These are phyloP conservation scores for Drosophila teissieri DNA, from an alignment of 1,140 invertebrate species.

Conservation along the genomic window DNA sequence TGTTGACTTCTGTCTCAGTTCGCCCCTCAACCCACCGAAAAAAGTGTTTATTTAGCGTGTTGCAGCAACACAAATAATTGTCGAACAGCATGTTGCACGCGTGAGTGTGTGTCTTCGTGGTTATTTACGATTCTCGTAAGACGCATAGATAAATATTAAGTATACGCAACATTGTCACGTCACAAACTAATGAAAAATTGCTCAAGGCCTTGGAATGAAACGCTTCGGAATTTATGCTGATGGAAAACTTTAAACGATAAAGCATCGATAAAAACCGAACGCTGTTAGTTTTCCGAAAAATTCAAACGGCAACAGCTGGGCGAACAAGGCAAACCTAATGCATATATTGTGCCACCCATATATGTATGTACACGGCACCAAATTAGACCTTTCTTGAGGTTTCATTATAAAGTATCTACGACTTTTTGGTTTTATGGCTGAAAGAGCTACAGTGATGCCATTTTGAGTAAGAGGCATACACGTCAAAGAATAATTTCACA, in stretches of 20 bases:
- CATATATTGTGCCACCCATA: slow-evolving; percentile 47
- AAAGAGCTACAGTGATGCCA: too few relatives aligned
- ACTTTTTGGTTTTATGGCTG: too few relatives aligned
- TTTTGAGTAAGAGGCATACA: too few relatives aligned
- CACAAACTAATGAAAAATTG: slow-evolving; percentile 49
- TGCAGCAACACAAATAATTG: slow-evolving; percentile 81
- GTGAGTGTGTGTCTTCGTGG: slow-evolving; percentile 27
- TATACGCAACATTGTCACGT: slow-evolving; percentile 48
- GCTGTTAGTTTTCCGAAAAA: slow-evolving; percentile 33
- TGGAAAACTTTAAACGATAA: slow-evolving; percentile 57
- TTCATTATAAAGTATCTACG: not conserved
- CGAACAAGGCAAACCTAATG: slow-evolving; percentile 43
- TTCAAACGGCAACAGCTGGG: slow-evolving; percentile 61
- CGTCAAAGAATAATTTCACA: not conserved
- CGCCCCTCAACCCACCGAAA: slow-evolving; percentile 11
- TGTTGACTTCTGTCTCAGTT: slow-evolving; percentile 70
- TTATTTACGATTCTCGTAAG: slow-evolving; percentile 74
- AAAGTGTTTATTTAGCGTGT: slow-evolving; percentile 79
- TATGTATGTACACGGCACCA: slow-evolving; percentile 16
- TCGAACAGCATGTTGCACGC: slow-evolving; percentile 76
- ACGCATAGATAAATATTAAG: slow-evolving; percentile 56
- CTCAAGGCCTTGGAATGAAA: slow-evolving; percentile 7
- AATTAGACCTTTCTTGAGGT: not conserved
- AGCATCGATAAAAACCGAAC: slow-evolving; percentile 50
- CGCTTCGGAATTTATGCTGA: slow-evolving; percentile 43